A percentile compares a stretch with the other conserved stretches of the same genome.
These are phyloP conservation scores for Drosophila sproati DNA, from an alignment of 1,140 invertebrate species.

Conservation along the genomic window DNA sequence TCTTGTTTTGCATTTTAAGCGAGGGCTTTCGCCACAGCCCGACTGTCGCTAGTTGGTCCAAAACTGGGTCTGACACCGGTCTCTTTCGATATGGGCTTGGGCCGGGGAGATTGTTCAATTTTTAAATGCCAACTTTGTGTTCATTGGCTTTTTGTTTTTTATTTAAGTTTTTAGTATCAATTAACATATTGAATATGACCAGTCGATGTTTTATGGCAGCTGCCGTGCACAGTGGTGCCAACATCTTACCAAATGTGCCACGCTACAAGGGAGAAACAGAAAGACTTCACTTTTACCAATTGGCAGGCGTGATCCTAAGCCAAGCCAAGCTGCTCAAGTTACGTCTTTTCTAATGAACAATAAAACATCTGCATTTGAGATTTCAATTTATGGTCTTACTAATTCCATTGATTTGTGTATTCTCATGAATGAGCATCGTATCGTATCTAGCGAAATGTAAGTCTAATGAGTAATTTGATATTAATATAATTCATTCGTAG, in stretches of 20 bases:
- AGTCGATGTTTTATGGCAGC: slow-evolving; percentile 44
- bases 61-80: slow-evolving; percentile 32
- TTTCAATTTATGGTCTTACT: slow-evolving; percentile 64
- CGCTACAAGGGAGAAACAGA: slow-evolving; percentile 34
- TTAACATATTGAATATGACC: slow-evolving; percentile 70
- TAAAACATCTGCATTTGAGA: slow-evolving; percentile 53
- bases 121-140: slow-evolving; percentile 49
- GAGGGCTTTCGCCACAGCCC: slow-evolving; percentile 56
- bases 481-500: slow-evolving; percentile 26
- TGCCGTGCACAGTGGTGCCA: slow-evolving; percentile 51
- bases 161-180: slow-evolving; percentile 71
- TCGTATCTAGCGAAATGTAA: slow-evolving; percentile 25
- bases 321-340: slow-evolving; percentile 13
- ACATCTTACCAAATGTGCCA: slow-evolving; percentile 34
- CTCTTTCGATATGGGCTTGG: not conserved
- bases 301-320: slow-evolving; percentile 49
- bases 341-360: slow-evolving; percentile 41
- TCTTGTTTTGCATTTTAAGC: slow-evolving; percentile 35
- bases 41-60: slow-evolving; percentile 35
- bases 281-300: slow-evolving; percentile 54
- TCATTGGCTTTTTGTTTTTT: slow-evolving; percentile 7
- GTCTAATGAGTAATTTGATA: slow-evolving; percentile 59
- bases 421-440: slow-evolving; percentile 44
- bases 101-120: slow-evolving; percentile 22
- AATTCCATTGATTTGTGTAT: slow-evolving; percentile 23